Conservation (phyloP, 2,113 vertebrate species). For the Lynx canadensis region DNA sequence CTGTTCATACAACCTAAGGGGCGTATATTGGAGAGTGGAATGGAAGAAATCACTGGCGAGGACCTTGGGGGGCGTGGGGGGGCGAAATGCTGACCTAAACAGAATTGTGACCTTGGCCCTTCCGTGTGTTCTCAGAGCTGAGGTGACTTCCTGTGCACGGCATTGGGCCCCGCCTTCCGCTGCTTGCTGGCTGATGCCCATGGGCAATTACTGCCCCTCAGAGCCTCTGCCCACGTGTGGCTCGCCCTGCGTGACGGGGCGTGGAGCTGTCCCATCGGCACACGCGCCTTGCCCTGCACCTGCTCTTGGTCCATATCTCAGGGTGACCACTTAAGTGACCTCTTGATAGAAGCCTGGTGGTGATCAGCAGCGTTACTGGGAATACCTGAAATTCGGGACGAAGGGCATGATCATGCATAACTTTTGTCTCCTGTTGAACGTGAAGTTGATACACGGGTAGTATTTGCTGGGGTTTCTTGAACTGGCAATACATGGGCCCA, state of each 20-base stretch:
- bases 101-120: background rate
- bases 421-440: background rate
- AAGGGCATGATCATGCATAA: background rate
- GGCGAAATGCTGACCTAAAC: background rate
- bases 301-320: background rate
- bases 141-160: background rate
- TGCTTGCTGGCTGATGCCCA: background rate
- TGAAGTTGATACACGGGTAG: too few species aligned
- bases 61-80: background rate
- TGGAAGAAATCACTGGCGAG: background rate
- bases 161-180: background rate
- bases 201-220: background rate
- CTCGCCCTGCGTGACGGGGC: accelerated
- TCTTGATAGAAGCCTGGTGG: background rate
- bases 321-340: background rate
- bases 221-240: background rate
- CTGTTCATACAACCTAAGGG: background rate
- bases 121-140: accelerated
- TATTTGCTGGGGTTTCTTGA: background rate
- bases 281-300: background rate
- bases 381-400: background rate
- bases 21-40: background rate
- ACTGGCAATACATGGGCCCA: background rate
- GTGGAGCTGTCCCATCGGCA: background rate
- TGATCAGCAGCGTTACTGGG: too few species aligned